These are phyloP conservation scores for Lagocephalus sceleratus DNA, from an alignment of 2,797 vertebrate genomes.

Conservation along the genomic window DNA sequence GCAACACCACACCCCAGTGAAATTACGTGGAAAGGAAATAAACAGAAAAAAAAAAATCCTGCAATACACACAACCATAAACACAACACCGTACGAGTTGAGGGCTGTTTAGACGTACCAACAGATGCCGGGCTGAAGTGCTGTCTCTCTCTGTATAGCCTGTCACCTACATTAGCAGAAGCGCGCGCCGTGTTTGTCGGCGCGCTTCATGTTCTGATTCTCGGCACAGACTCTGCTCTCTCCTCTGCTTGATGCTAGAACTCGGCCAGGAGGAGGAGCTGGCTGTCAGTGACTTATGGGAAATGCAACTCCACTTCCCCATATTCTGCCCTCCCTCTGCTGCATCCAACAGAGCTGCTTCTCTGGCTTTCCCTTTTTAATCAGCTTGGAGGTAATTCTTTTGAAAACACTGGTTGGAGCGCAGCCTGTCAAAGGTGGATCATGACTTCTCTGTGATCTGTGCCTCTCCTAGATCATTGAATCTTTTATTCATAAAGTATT, in stretches of 20 bases:
- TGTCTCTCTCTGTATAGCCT: constrained; percentile 13
- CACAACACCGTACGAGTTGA: constrained; percentile 26
- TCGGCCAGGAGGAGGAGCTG: constrained; percentile 58
- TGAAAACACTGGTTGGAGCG: constrained; percentile 17
- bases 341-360: constrained; percentile 27
- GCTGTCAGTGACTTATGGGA: constrained; percentile 75
- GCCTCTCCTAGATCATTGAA: not conserved
- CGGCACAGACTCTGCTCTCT: constrained; percentile 24
- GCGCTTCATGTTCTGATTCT: constrained; percentile 36
- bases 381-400: constrained; percentile 11
- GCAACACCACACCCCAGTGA: constrained; percentile 51
- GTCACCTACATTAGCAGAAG: constrained; percentile 32
- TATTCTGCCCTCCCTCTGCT: constrained; percentile 44
- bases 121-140: constrained; percentile 31
- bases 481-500: constrained; percentile 5
- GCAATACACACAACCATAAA: constrained; percentile 42
- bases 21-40: constrained; percentile 53
- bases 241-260: constrained; percentile 47
- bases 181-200: constrained; percentile 18
- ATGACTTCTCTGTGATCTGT: not conserved
- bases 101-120: constrained; percentile 44
- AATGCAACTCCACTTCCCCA: constrained; percentile 76
- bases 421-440: constrained; percentile 3
- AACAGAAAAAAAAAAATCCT: constrained; percentile 24
- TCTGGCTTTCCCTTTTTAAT: constrained; percentile 31